Base-by-base conservation (phyloP, 53 echinoderm and acorn worm species). In the Paracentrotus lividus region DNA sequence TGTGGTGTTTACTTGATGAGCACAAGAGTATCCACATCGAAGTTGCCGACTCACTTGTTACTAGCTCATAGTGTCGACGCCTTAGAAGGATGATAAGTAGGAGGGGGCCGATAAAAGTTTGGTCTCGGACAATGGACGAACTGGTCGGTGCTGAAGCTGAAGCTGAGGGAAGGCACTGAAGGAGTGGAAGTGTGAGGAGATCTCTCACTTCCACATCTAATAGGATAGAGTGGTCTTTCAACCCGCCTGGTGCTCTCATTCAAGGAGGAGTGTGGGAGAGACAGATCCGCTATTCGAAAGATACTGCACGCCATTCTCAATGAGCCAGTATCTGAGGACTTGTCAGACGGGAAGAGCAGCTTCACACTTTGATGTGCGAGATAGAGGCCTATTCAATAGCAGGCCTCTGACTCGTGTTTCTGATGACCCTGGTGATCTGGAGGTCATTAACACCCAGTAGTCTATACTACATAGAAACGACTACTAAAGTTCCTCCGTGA, bases 241-340 rank as follows among this genome's bases (percentile, higher is more conserved):
- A 96, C 58, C 95, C 95, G 7, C 97, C 97, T 26, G 77, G 85
- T 0, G 94, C 95, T 0, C 95, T 95, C 0, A 93, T 95, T 65
- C 61, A 90, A 21, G 97, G 97, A 20, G 95, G 94, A 15, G 89
- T 93, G 24, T 94, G 94, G 94, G 94, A 95, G 56, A 89, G 95
- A n/a, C 95, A 95, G 65, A 95, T 96, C 13, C 32, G 93, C 93
- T 3, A 69, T 94, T 5, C 84, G 95, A 18, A 93, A 90, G 56
- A 61, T 97, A 59, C 88, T 95, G 49, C 68, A 95, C 21, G 93
- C 88, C n/a, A 84, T 92, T 49, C 49, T 49, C 49, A 49, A 49
- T 49, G 49, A 49, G 49, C 49, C n/a, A 49, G 49, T 49, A 81
- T 91, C 31, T 95, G n/a, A 95, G 68, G 77, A 94, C 94, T n/a